These are phyloP conservation scores for Gastrophysa polygoni DNA, from an alignment of 2,888 invertebrate species.

Conservation along the genomic window DNA sequence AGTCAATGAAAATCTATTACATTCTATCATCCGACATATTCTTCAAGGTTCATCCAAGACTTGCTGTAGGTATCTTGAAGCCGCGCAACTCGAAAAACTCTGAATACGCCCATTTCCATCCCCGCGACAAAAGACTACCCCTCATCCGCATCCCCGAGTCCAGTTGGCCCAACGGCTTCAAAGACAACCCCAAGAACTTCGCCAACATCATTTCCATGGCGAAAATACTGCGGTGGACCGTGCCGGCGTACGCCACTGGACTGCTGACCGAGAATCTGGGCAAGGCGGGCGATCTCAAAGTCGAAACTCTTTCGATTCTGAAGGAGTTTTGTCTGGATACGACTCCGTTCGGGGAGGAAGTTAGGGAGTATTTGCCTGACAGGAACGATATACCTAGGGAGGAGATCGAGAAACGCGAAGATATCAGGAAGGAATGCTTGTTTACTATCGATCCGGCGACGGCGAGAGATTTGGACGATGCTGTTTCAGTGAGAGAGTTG, in stretches of 20 bases:
- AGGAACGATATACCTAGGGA: slow-evolving; percentile 60
- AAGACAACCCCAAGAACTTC: slow-evolving; percentile 60
- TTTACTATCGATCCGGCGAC: slow-evolving; percentile 95
- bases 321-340: slow-evolving; percentile 78
- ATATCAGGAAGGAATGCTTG: slow-evolving; percentile 74
- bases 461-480: slow-evolving; percentile 94
- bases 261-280: slow-evolving; percentile 75
- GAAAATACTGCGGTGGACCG: slow-evolving; percentile 72
- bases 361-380: slow-evolving; percentile 62
- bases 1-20: no score
- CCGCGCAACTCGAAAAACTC: slow-evolving; percentile 64
- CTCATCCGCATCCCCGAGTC: slow-evolving; percentile 72
- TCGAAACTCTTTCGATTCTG: slow-evolving; percentile 82
- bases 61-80: slow-evolving; percentile 74
- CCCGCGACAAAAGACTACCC: slow-evolving; percentile 81
- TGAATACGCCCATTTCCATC: slow-evolving; percentile 71
- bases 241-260: slow-evolving; percentile 69
- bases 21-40: not conserved
- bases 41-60: slow-evolving; percentile 68
- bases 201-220: slow-evolving; percentile 73
- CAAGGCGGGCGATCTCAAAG: slow-evolving; percentile 73
- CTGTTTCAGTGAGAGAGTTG: slow-evolving; percentile 78
- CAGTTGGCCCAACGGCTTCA: slow-evolving; percentile 70
- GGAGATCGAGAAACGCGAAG: slow-evolving; percentile 63
- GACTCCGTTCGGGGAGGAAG: slow-evolving; percentile 66